Evolutionary conservation across 2,888 invertebrate genomes (phyloP).

Genomic region (Cosmopolites sordidus): DNA sequence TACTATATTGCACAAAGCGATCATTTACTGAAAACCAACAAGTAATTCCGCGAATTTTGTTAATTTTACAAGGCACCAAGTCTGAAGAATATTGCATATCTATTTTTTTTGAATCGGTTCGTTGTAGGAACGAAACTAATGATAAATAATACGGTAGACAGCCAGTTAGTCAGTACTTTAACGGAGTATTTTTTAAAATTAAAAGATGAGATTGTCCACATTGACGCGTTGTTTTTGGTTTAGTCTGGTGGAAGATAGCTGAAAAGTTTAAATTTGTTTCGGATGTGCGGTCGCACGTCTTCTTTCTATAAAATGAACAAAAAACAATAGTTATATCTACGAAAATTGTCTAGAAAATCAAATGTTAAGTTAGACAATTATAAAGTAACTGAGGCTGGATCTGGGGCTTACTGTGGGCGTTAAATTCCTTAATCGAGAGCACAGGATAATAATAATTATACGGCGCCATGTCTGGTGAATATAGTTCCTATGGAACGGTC

Average conservation of each 20-base stretch:
- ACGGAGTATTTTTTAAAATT: constrained; percentile 28
- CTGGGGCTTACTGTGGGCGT: too few relatives aligned
- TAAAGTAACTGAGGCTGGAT: too few relatives aligned
- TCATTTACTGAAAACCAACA: background rate
- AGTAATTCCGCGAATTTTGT: background rate
- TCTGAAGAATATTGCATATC: background rate
- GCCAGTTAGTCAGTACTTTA: constrained; percentile 42
- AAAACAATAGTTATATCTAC: constrained; percentile 8
- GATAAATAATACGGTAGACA: background rate
- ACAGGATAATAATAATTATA: too few relatives aligned
- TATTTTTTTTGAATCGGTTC: too few relatives aligned
- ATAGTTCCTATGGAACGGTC: too few relatives aligned
- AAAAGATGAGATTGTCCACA: constrained; percentile 7
- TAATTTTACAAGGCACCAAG: background rate
- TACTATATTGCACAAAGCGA: constrained; percentile 29
- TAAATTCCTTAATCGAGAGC: too few relatives aligned
- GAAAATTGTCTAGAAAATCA: too few relatives aligned
- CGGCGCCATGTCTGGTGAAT: too few relatives aligned
- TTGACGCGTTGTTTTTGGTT: constrained; percentile 30
- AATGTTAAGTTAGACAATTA: too few relatives aligned
- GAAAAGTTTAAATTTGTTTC: constrained; percentile 85
- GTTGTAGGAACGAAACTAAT: background rate
- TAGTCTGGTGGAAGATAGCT: constrained; percentile 85
- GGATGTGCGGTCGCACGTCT: constrained; percentile 88
- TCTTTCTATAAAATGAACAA: constrained; percentile 73